Percentiles rank a stretch among this genome's conserved stretches.
These are phyloP conservation scores for Chaetura pelagica DNA, from an alignment of 2,113 vertebrate species.

Conservation along the genomic window DNA sequence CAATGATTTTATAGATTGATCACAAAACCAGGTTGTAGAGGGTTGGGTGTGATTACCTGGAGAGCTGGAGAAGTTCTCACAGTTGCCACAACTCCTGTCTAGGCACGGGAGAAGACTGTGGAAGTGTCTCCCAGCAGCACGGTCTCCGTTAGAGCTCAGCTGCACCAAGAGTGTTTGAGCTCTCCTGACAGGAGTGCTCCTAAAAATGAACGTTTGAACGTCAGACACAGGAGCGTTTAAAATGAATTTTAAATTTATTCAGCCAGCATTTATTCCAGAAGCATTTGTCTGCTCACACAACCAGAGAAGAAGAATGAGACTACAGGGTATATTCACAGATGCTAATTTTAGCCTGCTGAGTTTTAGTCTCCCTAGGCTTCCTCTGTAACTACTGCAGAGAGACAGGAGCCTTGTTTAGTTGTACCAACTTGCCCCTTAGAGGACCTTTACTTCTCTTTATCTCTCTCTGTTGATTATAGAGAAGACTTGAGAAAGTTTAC, in stretches of 20 bases:
- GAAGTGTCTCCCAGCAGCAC: background rate
- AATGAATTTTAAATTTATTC: background rate
- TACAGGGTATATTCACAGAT: background rate
- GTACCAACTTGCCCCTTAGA: background rate
- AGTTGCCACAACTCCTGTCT: background rate
- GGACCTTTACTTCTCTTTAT: background rate
- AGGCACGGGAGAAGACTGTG: background rate
- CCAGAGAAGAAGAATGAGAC: constrained; percentile 1
- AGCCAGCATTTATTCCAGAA: background rate
- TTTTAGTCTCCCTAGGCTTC: background rate
- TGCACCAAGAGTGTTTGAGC: background rate
- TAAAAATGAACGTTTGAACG: background rate
- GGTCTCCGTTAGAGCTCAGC: background rate
- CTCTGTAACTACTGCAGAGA: background rate
- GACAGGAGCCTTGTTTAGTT: background rate
- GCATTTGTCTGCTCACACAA: background rate
- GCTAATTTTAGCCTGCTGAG: constrained; percentile 1
- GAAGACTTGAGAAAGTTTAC: background rate
- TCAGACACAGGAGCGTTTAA: background rate
- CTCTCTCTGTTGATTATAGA: background rate
- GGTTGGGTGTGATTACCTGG: background rate
- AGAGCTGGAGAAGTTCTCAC: background rate
- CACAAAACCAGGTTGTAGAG: background rate
- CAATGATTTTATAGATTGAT: background rate
- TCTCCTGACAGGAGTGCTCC: background rate